Evolutionary conservation across 2,888 invertebrate species (phyloP).

Genomic region (Sminthurinus aureus): DNA sequence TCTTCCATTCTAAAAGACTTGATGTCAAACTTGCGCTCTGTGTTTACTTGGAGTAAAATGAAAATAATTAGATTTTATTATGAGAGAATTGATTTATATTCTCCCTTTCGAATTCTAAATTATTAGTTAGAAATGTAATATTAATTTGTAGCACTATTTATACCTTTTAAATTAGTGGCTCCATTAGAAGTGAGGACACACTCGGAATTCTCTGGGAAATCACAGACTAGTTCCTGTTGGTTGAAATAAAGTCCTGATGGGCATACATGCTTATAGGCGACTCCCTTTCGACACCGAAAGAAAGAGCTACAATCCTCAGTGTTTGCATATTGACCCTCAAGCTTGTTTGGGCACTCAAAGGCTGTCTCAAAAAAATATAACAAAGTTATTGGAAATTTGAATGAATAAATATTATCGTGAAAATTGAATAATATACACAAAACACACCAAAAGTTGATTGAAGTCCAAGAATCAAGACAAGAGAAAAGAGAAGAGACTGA

Average conservation of each 20-base stretch:
- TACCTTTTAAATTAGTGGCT: background rate
- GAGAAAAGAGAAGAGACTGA: too few species aligned
- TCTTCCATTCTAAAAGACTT: too few species aligned
- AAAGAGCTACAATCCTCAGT: conserved; percentile 18
- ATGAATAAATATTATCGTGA: too few species aligned
- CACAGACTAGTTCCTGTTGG: conserved; percentile 29
- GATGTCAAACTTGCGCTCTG: too few species aligned
- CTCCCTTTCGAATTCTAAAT: background rate
- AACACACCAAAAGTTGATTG: too few species aligned
- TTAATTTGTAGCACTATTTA: background rate
- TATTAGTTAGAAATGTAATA: background rate
- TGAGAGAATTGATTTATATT: background rate
- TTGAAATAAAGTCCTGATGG: conserved; percentile 22
- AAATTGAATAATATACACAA: too few species aligned
- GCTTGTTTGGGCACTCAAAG: conserved; percentile 34
- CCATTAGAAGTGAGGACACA: background rate
- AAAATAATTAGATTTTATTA: background rate
- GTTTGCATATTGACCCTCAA: conserved; percentile 26
- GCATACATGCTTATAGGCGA: conserved; percentile 22
- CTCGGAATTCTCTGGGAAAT: conserved; percentile 24
- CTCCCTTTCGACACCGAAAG: conserved; percentile 18
- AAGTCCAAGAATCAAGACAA: too few species aligned
- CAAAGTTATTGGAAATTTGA: background rate
- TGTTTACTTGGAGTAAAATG: background rate
- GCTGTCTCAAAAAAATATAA: background rate